Evolutionary conservation across 1,140 invertebrate species (phyloP).

Genomic region (Anadara kagoshimensis): DNA sequence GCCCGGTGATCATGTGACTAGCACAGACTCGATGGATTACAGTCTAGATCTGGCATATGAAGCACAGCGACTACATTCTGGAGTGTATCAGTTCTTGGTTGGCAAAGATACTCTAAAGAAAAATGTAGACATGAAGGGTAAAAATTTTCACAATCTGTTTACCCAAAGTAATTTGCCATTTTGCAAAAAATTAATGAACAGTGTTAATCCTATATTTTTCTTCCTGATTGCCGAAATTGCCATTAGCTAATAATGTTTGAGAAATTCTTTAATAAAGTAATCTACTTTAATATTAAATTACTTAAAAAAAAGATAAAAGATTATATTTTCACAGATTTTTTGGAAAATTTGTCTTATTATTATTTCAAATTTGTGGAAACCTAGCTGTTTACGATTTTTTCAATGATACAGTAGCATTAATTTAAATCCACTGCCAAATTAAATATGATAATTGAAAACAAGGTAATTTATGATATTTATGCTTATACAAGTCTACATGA

Average conservation of each 20-base stretch:
- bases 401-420: no score
- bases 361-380: no score
- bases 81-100: conserved; percentile 38
- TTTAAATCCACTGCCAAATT: no score
- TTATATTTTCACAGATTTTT: no score
- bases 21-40: conserved; percentile 9
- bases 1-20: not conserved
- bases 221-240: not conserved
- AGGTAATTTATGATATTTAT: no score
- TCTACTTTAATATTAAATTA: not conserved
- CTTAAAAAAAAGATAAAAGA: no score
- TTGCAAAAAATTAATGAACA: not conserved
- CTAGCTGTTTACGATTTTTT: no score
- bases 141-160: not conserved
- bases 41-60: conserved; percentile 36
- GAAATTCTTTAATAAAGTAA: not conserved
- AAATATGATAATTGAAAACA: no score
- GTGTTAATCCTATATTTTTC: not conserved
- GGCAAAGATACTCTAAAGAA: conserved; percentile 28
- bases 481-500: no score
- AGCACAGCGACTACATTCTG: conserved; percentile 39
- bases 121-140: not conserved
- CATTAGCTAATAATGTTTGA: not conserved
- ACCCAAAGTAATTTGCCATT: not conserved
- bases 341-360: no score